Conservation (phyloP, 2,888 invertebrate genomes). For the Strigamia maritima region DNA sequence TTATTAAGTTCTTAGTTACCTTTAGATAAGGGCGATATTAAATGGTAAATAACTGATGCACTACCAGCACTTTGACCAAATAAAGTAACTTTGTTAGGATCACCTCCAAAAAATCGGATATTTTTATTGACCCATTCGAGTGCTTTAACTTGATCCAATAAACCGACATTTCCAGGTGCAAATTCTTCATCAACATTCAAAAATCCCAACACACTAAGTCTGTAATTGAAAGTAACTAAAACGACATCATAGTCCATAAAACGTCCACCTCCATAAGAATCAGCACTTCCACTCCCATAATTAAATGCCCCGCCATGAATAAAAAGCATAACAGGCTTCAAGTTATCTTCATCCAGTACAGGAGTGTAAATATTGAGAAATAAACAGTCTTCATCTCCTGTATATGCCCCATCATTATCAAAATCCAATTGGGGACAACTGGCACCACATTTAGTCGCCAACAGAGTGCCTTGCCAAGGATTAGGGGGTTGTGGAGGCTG, state of each 20-base stretch:
- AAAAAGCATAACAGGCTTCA: not conserved
- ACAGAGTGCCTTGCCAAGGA: not conserved
- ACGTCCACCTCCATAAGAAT: not conserved
- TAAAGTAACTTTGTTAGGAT: not conserved
- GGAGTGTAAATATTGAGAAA: not conserved
- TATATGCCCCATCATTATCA: not conserved
- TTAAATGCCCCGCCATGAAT: not conserved
- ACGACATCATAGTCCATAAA: not conserved
- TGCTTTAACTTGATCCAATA: constrained; percentile 1
- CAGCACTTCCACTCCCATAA: not conserved
- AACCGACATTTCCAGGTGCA: constrained; percentile 23
- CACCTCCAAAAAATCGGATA: constrained; percentile 3
- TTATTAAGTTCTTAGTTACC: not conserved
- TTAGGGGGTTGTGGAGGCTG: not conserved
- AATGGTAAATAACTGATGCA: constrained; percentile 3
- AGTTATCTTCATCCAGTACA: not conserved
- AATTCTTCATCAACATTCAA: not conserved
- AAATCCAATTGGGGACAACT: not conserved
- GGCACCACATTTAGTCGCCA: not conserved
- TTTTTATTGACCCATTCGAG: not conserved
- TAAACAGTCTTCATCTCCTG: not conserved
- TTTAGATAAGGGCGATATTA: constrained; percentile 1
- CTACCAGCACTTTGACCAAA: constrained; percentile 29
- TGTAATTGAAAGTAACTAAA: not conserved
- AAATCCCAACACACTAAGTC: not conserved